Base-by-base conservation (phyloP, 1,140 invertebrate genomes). In the Argopecten irradians region DNA sequence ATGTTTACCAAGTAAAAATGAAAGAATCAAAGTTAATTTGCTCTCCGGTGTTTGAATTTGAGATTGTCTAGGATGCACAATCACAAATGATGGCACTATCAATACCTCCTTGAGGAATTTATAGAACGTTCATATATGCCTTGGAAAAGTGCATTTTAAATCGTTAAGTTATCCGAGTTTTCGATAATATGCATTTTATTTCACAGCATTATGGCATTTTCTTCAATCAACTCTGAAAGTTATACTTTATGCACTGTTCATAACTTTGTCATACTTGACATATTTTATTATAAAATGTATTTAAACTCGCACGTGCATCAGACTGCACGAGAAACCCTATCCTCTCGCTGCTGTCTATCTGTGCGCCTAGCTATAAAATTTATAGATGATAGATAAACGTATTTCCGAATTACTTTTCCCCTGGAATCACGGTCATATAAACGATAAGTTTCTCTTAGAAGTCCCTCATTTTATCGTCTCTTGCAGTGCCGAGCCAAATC, bases 391-490 rank as follows among this genome's bases (percentile, higher is more conserved):
- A 71, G 55, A 71, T 71, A 71, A 71, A 3, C 55, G n/a, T 71
- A 71, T 71, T 28, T 71, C 55, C 22, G 11, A 28, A 71, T 71
- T 71, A 71, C 55, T 71, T 71, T 71, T n/a, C 55, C 11, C 22
- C 55, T n/a, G 55, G 55, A 71, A 28, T 71, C n/a, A 28, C 5
- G n/a, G 55, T 11, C 55, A 71, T 71, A 71, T 71, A 71, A 71
- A 71, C 55, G 55, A 71, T 71, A 71, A 71, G 55, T 71, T 71
- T 71, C n/a, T n/a, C n/a, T 71, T n/a, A 71, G 55, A 71, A 28
- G 55, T 71, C 16, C 16, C 55, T 28, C n/a, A 28, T n/a, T n/a
- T n/a, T 28, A 71, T 71, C 55, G 55, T 71, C n/a, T n/a, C 55
- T 5, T n/a, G n/a, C 1, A 8, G 5, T n/a, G 55, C 55, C 55